Evolutionary conservation across 2,797 vertebrate genomes (phyloP), one percentile per base, ranked within the genome.

Genomic region (Bovichtus variegatus): DNA sequence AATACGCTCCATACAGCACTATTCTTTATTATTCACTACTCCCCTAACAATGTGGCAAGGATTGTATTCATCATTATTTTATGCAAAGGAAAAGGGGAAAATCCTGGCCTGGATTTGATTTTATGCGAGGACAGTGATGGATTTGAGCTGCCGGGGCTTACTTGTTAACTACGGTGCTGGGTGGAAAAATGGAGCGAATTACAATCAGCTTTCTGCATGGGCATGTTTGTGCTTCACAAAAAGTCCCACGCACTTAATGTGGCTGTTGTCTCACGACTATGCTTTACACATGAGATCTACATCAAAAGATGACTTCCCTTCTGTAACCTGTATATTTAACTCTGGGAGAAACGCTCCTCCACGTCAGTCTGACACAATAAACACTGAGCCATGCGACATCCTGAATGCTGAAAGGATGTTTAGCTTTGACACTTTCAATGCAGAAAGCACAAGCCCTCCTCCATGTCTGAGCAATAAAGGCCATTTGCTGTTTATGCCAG

Each of bases 61-160:
- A 87, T 82, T 85, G 78, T 66, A 80, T 77, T 91, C 83, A 90
- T 90, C 58, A 87, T 84, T 90, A 91, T 88, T 91, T 90, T 68
- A 90, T 91, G 85, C 76, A 74, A 29, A 78, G 55, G 54, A 86
- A 81, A 80, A 80, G 69, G 4, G 11, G 54, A 81, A 76, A 85
- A 85, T 77, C 77, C 77, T n/a, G 47, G 78, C 46, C 71, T 78
- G 77, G 73, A 83, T 82, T 74, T 51, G 64, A 89, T 58, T 76
- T 54, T 21, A 63, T 16, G 47, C 0, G 23, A 54, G 23, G 34
- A 76, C 41, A 57, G 58, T 72, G 85, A 86, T 59, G 74, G 71
- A 43, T 77, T 66, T 49, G 27, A 67, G 74, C 69, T 71, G 73
- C 50, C 5, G 34, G n/a, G 50, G 60, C 62, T 78, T 55, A 46